Conservation (phyloP, 2,113 vertebrate species). For the Coptodon rendalli region DNA sequence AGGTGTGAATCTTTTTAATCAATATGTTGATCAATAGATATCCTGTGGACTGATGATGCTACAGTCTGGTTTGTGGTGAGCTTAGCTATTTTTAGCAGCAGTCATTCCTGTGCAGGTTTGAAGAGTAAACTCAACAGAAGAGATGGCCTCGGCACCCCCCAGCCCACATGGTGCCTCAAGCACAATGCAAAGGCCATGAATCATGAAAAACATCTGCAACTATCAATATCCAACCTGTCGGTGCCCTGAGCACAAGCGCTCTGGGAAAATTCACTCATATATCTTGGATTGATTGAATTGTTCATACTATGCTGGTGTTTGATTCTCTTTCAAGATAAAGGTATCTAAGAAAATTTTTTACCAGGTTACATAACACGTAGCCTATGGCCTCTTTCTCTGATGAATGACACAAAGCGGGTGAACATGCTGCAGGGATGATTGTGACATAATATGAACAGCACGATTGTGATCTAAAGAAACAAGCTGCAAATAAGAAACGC, state of each 20-base stretch:
- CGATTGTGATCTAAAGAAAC: background rate
- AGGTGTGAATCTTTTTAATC: slow-evolving; percentile 13
- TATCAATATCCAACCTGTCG: slow-evolving; percentile 11
- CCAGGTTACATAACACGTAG: background rate
- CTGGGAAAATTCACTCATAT: background rate
- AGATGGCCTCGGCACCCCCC: slow-evolving; percentile 22
- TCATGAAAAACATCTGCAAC: slow-evolving; percentile 30
- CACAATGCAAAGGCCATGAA: slow-evolving; percentile 44
- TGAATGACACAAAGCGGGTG: background rate
- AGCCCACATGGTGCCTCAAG: slow-evolving; percentile 35
- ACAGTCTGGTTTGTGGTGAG: slow-evolving; percentile 20
- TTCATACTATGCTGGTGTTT: background rate
- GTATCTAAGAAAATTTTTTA: background rate
- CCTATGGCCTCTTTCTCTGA: background rate
- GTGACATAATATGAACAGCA: background rate
- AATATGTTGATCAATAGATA: background rate
- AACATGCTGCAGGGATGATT: background rate
- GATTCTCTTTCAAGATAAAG: background rate
- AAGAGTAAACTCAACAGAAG: slow-evolving; percentile 21
- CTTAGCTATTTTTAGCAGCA: slow-evolving; percentile 48
- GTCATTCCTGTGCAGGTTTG: slow-evolving; percentile 43
- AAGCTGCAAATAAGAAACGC: background rate
- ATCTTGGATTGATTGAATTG: background rate
- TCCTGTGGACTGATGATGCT: slow-evolving; percentile 19
- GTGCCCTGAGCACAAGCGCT: background rate